A percentile compares a stretch with the other conserved stretches of the same genome.
Evolutionary conservation across 2,888 invertebrate genomes (phyloP).

Genomic region (Xiphydria camelus): DNA sequence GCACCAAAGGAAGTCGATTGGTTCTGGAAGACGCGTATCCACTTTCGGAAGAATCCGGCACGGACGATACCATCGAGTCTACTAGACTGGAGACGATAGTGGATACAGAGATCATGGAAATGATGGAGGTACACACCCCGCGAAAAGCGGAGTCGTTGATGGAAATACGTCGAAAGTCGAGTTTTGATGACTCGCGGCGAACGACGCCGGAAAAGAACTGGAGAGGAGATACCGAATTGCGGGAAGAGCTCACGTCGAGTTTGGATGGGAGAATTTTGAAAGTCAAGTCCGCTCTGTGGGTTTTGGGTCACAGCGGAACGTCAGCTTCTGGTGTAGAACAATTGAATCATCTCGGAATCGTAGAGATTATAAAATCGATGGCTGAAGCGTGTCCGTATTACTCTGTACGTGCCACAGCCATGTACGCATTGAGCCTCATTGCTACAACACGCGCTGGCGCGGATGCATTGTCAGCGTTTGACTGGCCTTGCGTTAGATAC

Average conservation of each 20-base stretch:
- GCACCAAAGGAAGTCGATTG: constrained; percentile 28
- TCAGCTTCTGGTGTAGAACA: constrained; percentile 76
- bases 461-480: constrained; percentile 63
- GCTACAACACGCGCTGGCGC: constrained; percentile 84
- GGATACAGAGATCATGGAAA: constrained; percentile 47
- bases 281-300: constrained; percentile 89
- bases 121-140: constrained; percentile 22
- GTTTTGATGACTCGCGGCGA: constrained; percentile 48
- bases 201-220: constrained; percentile 49
- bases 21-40: constrained; percentile 36
- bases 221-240: constrained; percentile 34
- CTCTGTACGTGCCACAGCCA: constrained; percentile 86
- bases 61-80: constrained; percentile 39
- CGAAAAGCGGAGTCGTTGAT: constrained; percentile 37
- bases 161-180: constrained; percentile 45
- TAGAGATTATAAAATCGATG: constrained; percentile 63
- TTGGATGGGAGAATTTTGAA: constrained; percentile 63
- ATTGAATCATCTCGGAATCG: constrained; percentile 65
- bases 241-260: constrained; percentile 32
- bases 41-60: constrained; percentile 40
- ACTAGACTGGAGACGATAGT: constrained; percentile 51
- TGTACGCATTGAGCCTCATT: constrained; percentile 84
- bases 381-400: constrained; percentile 83
- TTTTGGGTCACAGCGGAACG: constrained; percentile 80
- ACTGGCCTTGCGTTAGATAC: constrained; percentile 52